phyloP scores from a whole-genome alignment of 2,797 vertebrate species.

The Prunella strophiata region DNA sequence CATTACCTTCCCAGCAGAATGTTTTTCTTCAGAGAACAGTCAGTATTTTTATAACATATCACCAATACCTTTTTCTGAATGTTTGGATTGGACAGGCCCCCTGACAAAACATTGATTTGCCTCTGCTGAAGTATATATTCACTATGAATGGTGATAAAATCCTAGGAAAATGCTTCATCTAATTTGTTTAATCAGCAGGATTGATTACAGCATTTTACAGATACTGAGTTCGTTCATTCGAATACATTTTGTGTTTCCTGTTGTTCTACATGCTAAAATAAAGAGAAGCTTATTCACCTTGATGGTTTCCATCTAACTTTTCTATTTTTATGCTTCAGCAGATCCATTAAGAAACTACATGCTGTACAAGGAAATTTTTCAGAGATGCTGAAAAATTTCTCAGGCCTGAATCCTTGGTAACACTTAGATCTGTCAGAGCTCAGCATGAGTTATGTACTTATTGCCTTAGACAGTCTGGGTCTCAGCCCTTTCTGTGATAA shows the following conservation, averaged over 20 bases:
- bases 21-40: background rate
- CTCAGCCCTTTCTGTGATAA: background rate
- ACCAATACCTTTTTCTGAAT: background rate
- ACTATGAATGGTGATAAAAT: background rate
- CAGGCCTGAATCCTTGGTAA: background rate
- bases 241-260: background rate
- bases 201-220: background rate
- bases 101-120: background rate
- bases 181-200: background rate
- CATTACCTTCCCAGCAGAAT: background rate
- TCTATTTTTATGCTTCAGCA: background rate
- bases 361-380: background rate
- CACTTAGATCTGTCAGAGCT: background rate
- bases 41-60: background rate
- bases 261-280: background rate
- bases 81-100: rapidly evolving
- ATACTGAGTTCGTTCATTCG: background rate
- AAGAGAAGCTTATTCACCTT: background rate
- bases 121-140: background rate
- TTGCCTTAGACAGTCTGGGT: background rate
- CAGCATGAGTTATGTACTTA: background rate
- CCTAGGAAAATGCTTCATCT: background rate
- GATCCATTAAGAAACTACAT: background rate
- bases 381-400: background rate
- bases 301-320: background rate